Conservation (phyloP, 2,797 vertebrate genomes). For the Sebastes dallii region DNA sequence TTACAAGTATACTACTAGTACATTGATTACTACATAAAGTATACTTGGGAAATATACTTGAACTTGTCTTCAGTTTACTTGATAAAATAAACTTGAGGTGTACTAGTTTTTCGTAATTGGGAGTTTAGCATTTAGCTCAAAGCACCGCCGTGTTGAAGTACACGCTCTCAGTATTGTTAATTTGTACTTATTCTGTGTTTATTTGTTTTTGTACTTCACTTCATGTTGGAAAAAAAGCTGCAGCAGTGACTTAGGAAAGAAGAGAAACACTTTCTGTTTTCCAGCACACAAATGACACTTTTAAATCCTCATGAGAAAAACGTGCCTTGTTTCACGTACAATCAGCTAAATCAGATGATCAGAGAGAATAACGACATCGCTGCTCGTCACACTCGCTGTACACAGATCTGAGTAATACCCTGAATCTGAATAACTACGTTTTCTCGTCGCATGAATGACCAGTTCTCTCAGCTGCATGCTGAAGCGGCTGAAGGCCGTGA, state of each 20-base stretch:
- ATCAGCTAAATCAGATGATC: not conserved
- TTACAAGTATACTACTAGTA: too few relatives aligned
- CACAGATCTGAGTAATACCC: not conserved
- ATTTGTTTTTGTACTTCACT: not conserved
- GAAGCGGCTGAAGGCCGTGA: conserved; percentile 26
- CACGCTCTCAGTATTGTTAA: not conserved
- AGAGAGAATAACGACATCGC: not conserved
- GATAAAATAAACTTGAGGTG: too few relatives aligned
- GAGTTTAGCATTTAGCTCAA: not conserved
- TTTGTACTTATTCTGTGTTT: not conserved
- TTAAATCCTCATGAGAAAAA: not conserved
- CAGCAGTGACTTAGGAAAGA: not conserved
- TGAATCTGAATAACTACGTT: not conserved
- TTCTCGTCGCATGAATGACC: not conserved
- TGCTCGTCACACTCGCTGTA: not conserved
- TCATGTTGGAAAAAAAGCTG: not conserved
- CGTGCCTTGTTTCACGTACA: not conserved
- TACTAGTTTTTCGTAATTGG: too few relatives aligned
- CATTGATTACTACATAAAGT: too few relatives aligned
- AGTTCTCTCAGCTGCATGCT: not conserved
- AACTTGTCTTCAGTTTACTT: too few relatives aligned
- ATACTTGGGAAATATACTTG: too few relatives aligned
- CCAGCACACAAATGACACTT: not conserved
- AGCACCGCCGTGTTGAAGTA: not conserved
- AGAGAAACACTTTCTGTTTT: not conserved